Evolutionary conservation across 2,888 invertebrate genomes (phyloP), one percentile per base, ranked within the genome.

Genomic region (Philereme vetulata): DNA sequence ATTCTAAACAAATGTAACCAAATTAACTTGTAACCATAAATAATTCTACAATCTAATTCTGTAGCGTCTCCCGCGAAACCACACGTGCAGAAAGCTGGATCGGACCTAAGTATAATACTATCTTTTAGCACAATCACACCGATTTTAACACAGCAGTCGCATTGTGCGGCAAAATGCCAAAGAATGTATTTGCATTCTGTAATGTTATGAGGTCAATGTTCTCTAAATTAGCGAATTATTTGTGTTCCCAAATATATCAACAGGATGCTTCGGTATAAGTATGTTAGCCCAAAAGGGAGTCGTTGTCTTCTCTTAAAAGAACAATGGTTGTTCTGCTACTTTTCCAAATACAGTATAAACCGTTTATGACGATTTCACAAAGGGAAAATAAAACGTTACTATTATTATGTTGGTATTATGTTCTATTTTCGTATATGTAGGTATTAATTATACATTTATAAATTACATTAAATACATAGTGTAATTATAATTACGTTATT

Each of bases 131-230:
- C 52, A 67, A 59, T 65, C 65, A 57, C 60, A 73, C 67, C 69
- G 66, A 70, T 74, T 78, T 70, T 72, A 78, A 72, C 74, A 73
- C 69, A 72, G 71, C 68, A 72, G 69, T 67, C 65, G 65, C 60
- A 61, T 70, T 66, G 64, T 65, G 69, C 62, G 80, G 80, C 80
- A 78, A 71, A 34, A 68, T 80, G 80, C 80, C 80, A 80, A 74
- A 60, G 68, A 67, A 66, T 66, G 66, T 70, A 66, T 66, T 50
- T 76, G 79, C 77, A 78, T 71, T 72, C 69, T 68, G 64, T 67
- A 64, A 64, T 61, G 32, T 55, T n/a, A 60, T 51, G 67, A 67
- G 76, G 76, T 76, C 76, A 53, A 60, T 60, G 79, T 69, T 65
- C 75, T 63, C 66, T 70, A 60, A 75, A 78, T 78, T 63, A 61